Conservation (phyloP, 2,888 invertebrate species). For the Falcaria lacertinaria region DNA sequence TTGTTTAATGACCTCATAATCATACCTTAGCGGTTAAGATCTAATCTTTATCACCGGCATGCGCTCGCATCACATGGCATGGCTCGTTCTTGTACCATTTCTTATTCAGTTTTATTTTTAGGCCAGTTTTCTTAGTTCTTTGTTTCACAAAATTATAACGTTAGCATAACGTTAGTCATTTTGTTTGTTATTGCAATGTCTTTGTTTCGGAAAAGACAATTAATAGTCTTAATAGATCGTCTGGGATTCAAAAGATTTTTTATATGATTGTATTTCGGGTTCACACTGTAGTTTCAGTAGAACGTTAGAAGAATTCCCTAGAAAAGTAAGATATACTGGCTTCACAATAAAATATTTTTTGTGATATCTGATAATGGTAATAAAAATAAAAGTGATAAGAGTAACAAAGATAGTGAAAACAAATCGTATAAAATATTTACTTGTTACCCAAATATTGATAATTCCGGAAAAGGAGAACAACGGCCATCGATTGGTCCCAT, state of each 20-base stretch:
- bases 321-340: too few relatives aligned
- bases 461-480: constrained; percentile 22
- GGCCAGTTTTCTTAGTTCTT: constrained; percentile 13
- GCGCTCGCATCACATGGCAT: constrained; percentile 28
- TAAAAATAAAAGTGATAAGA: too few relatives aligned
- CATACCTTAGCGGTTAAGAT: constrained; percentile 27
- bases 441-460: constrained; percentile 20
- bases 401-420: too few relatives aligned
- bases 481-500: constrained; percentile 21
- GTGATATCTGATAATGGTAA: too few relatives aligned
- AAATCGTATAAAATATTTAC: neutral
- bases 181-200: neutral
- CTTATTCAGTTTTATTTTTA: constrained; percentile 13
- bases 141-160: too few relatives aligned
- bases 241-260: too few relatives aligned
- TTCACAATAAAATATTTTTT: too few relatives aligned
- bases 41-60: constrained; percentile 38
- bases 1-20: constrained; percentile 25
- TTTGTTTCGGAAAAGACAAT: neutral
- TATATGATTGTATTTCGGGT: too few relatives aligned
- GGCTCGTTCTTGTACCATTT: constrained; percentile 11
- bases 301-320: too few relatives aligned
- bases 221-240: too few relatives aligned
- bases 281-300: too few relatives aligned
- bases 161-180: neutral